Conservation (phyloP, 1,140 invertebrate species). For the Catajapyx aquilonaris region DNA sequence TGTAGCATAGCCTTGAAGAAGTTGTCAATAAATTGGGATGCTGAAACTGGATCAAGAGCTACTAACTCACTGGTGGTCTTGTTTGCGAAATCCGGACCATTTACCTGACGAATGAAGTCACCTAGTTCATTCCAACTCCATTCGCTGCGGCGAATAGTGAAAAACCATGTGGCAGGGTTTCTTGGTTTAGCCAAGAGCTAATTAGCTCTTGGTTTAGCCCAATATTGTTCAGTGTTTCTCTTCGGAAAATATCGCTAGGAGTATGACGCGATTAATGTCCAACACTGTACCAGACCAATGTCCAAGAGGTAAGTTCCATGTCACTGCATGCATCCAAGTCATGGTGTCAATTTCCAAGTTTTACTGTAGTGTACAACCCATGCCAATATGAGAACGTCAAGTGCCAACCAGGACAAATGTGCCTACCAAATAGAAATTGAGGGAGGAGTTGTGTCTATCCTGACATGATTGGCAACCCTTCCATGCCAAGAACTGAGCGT, state of each 20-base stretch:
- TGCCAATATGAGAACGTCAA: slow-evolving; percentile 64
- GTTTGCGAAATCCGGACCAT: too few species aligned
- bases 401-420: slow-evolving; percentile 52
- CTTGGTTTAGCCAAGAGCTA: too few species aligned
- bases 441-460: slow-evolving; percentile 43
- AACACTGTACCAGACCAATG: slow-evolving; percentile 57
- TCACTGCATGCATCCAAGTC: background rate
- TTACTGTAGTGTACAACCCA: slow-evolving; percentile 34
- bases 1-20: slow-evolving; percentile 12
- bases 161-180: too few species aligned
- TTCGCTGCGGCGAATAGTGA: too few species aligned
- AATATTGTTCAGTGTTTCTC: too few species aligned
- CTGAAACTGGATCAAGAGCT: too few species aligned
- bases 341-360: slow-evolving; percentile 5
- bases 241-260: too few species aligned
- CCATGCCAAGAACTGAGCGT: slow-evolving; percentile 8
- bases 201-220: too few species aligned
- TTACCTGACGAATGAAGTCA: too few species aligned
- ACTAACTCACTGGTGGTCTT: too few species aligned
- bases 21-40: slow-evolving; percentile 12
- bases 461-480: slow-evolving; percentile 5
- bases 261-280: too few species aligned
- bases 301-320: slow-evolving; percentile 24
- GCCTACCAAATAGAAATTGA: slow-evolving; percentile 48
- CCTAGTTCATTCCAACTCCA: too few species aligned